Percentiles rank a stretch among this genome's conserved stretches.
phyloP scores from a whole-genome alignment of 2,888 invertebrate genomes.

The Amblyteles armatorius region DNA sequence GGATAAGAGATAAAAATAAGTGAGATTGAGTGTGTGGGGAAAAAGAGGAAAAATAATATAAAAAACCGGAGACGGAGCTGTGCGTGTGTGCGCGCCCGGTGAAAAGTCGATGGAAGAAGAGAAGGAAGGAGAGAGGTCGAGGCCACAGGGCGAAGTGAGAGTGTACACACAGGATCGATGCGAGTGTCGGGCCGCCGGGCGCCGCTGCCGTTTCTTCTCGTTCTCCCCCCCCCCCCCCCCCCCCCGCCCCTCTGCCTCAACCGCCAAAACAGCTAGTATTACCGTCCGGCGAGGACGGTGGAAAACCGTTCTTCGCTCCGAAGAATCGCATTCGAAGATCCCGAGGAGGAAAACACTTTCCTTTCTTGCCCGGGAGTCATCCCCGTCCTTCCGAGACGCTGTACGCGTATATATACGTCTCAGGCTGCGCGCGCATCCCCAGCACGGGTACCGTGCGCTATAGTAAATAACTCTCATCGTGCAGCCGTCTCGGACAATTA shows the following conservation, averaged over 20 bases:
- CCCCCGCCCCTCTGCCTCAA: conserved; percentile 33
- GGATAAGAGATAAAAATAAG: not conserved
- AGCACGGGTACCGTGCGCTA: not conserved
- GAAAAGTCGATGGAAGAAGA: conserved; percentile 44
- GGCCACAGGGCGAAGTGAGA: conserved; percentile 73
- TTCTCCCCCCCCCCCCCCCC: conserved; percentile 40
- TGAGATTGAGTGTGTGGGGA: not conserved
- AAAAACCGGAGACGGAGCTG: not conserved
- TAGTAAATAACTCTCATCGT: not conserved
- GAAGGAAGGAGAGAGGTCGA: conserved; percentile 61
- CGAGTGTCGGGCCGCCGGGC: conserved; percentile 59
- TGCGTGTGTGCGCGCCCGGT: conserved; percentile 14
- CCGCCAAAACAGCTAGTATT: conserved; percentile 52
- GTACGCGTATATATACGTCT: not conserved
- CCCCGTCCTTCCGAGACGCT: not conserved
- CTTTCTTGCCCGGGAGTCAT: not conserved
- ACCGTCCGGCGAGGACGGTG: conserved; percentile 16
- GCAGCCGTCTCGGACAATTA: conserved; percentile 38
- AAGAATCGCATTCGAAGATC: not conserved
- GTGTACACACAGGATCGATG: conserved; percentile 72
- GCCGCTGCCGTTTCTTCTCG: conserved; percentile 56
- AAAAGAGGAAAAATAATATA: not conserved
- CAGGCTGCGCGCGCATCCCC: not conserved
- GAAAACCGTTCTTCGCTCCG: conserved; percentile 19
- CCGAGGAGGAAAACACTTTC: conserved; percentile 19